Evolutionary conservation across 2,797 vertebrate species (phyloP), one percentile per base, ranked within the genome.

Genomic region (Luscinia luscinia): DNA sequence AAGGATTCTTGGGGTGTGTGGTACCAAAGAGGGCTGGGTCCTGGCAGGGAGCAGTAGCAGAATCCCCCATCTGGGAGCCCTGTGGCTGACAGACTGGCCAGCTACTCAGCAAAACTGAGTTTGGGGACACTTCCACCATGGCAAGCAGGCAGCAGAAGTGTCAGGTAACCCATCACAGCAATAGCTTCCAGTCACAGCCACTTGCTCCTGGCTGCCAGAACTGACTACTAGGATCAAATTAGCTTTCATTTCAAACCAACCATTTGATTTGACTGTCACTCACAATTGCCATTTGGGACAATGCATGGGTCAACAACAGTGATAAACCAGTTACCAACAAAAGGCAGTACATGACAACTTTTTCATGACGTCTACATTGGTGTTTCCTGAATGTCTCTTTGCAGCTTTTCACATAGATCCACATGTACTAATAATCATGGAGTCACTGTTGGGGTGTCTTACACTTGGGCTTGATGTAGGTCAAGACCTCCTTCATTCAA

Each of bases 401-500:
- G 58, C 36, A 78, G 30, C 7, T 92, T 51, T 74, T 79, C 4
- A 0, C 28, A 28, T 1, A 64, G 64, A 68, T 77, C 17, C 54
- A 34, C 1, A 1, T 2, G 2, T 54, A 17, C 13, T 78, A 41
- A 32, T 78, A 41, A 32, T 3, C 2, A 6, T 41, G 36, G 45
- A 59, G 45, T 32, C 30, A 6, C 11, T 69, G 36, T 4, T 5
- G 4, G 32, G 8, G 15, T 43, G 36, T 32, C 61, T 27, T 51
- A 49, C 24, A 27, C 15, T 38, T 4, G 4, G 30, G 27, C 23
- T 40, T 22, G 38, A 21, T 0, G 0, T 14, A 34, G 36, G 68
- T 62, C 57, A 93, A 64, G 51, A n/a, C 12, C 14, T 43, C 19
- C 30, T 32, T 40, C 1, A 0, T 30, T 70, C 49, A 77, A 48